Conservation (phyloP, 2,113 vertebrate species). For the Heteronetta atricapilla region DNA sequence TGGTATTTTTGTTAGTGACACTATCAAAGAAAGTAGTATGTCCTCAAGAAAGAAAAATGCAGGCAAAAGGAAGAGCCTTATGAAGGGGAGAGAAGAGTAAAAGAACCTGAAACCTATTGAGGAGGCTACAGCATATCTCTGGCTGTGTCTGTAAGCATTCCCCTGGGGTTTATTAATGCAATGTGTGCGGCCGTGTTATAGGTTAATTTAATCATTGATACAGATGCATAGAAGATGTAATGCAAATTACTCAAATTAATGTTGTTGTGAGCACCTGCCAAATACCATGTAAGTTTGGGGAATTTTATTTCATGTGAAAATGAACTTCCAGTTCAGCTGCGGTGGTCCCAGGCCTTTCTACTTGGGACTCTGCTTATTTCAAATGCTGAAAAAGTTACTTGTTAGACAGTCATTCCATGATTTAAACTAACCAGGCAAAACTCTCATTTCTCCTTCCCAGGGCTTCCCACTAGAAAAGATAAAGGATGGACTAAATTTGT, state of each 20-base stretch:
- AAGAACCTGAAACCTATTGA: not conserved
- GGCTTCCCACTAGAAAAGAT: not conserved
- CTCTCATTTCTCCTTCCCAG: not conserved
- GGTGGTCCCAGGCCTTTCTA: not conserved
- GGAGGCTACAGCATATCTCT: fast-evolving
- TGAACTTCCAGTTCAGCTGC: not conserved
- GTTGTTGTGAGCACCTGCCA: not conserved
- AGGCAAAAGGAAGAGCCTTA: not conserved
- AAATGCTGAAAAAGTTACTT: not conserved
- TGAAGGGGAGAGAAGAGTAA: not conserved
- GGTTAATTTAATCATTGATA: not conserved
- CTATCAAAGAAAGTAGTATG: not conserved
- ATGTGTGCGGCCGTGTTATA: not conserved
- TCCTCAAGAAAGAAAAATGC: not conserved
- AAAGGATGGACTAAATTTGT: not conserved
- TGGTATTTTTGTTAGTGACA: not conserved
- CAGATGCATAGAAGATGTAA: fast-evolving
- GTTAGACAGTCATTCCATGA: not conserved
- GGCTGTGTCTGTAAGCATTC: not conserved
- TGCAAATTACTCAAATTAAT: not conserved
- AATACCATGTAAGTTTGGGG: fast-evolving
- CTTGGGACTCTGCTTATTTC: not conserved
- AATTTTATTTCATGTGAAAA: not conserved
- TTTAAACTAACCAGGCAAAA: not conserved
- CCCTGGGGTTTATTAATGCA: not conserved